Base-by-base conservation (phyloP, 1,140 invertebrate species). In the Contarinia nasturtii region DNA sequence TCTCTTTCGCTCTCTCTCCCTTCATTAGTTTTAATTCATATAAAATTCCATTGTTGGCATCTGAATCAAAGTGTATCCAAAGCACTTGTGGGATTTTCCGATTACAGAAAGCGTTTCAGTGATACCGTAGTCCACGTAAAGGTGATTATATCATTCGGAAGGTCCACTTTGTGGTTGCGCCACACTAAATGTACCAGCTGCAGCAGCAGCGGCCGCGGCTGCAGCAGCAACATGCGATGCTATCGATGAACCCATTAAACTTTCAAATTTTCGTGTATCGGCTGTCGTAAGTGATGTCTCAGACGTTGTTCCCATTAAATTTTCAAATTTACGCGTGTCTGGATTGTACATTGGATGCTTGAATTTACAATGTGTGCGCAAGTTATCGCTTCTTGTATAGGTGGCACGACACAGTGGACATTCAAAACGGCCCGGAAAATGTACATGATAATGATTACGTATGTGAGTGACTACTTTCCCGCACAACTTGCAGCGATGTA, bases 381-480 rank as follows among this genome's bases (percentile, higher is more conserved):
- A 74, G 67, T 85, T 86, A 72, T 86, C 83, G 66, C 81, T 85
- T 69, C 83, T 77, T 61, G 83, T 86, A 71, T 86, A 86, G 54
- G 80, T 85, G 60, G 82, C 80, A 65, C 77, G 77, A 72, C 82
- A 86, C 62, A 86, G 75, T 63, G 82, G 82, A 68, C 83, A 86
- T 73, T 85, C 80, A 74, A 85, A 85, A 61, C 80, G 78, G 61
- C 82, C 82, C 55, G 83, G 83, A 72, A 85, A 86, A 70, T 86
- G 83, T 67, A 86, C 83, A 71, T 86, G 82, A 73, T 86, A 86
- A 73, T 86, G 83, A 73, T 86, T 86, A 65, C 83, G 77, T 72
- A 86, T 85, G 75, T 86, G 82, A 65, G 82, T 85, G 70, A 86
- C 82, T 72, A 86, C 80, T 76, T 86, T 86, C 69, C 83, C 83